Evolutionary conservation across 2,797 vertebrate species (phyloP), one percentile per base, ranked within the genome.

Genomic region (Sylvilagus floridanus): DNA sequence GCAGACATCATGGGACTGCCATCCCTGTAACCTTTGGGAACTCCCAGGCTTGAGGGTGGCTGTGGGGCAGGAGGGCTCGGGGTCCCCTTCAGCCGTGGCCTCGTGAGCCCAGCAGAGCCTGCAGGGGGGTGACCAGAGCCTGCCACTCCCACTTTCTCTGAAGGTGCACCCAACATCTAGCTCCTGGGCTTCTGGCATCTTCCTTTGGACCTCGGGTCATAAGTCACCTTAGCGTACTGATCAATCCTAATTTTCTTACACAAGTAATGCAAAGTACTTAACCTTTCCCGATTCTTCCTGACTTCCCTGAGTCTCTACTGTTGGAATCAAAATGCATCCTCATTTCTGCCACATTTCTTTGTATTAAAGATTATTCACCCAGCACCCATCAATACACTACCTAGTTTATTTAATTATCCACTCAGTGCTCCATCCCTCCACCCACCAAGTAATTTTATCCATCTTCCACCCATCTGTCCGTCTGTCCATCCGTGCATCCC

Each of bases 231-330:
- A 42, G 85, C 71, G 17, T 28, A 71, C n/a, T 63, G 57, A 32
- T 52, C 57, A 62, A 16, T 52, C 13, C 63, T 76, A 62, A 66
- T 88, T 82, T 81, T 66, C 28, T 89, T 17, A 62, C 7, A 21
- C 8, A 52, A 69, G 30, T 42, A 63, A 90, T 57, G 63, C 24
- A 88, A 78, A 90, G n/a, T 50, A 60, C 47, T 86, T 82, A 77
- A 65, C 82, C 73, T 95, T 91, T 93, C 73, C 42, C n/a, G 54
- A 42, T 73, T 89, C 66, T 95, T 95, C 16, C 69, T 82, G 52
- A 87, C 60, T 42, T 84, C 50, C 42, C 75, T 89, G 42, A 82
- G 47, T 1, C 50, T 42, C 84, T 30, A 62, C 73, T 76, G 11
- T 71, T 81, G 32, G 32, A 83, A 72, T 76, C n/a, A 92, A 96